Base-by-base conservation (phyloP, 2,888 invertebrate species). In the Trilocha varians region DNA sequence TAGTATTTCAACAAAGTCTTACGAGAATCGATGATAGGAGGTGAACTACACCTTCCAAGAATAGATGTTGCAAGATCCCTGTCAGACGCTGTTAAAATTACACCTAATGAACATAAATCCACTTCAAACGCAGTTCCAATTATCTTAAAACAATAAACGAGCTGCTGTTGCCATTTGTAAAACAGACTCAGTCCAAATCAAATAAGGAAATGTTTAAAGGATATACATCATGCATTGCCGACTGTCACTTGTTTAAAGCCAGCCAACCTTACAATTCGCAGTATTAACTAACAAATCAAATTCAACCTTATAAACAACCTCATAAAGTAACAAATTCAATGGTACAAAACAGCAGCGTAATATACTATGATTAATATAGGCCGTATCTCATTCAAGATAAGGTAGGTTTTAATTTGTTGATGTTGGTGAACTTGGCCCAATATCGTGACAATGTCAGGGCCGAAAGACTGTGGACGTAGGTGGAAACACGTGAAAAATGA, bases 381-480 rank as follows among this genome's bases (percentile, higher is more conserved):
- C n/a, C 16, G 13, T 17, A 33, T 8, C 16, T 34, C 15, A 3
- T 11, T 2, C 4, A 11, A 3, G 13, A 33, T 13, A 34, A 39
- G 16, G 9, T 39, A 33, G 13, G 33, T 16, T 33, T 39, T 17
- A 32, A 8, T 34, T 16, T 39, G 3, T 16, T 34, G 2, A n/a
- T 16, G 11, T 15, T 13, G 11, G 36, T 32, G 36, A 41, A 41
- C 41, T 41, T 41, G 41, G 36, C 41, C 41, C 17, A 41, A 41
- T 37, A 36, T 36, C 32, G 16, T 36, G 33, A 36, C 41, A 41
- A 41, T 41, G 41, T 17, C 41, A 41, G 16, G 41, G 41, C 16
- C 36, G 13, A 16, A 11, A 32, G 34, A 39, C 34, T 16, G 17
- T 16, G n/a, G 11, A 17, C 17, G 13, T 33, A 17, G 33, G 13